Base-by-base conservation (phyloP, 2,113 vertebrate species). In the cat (Felis catus) region DNA sequence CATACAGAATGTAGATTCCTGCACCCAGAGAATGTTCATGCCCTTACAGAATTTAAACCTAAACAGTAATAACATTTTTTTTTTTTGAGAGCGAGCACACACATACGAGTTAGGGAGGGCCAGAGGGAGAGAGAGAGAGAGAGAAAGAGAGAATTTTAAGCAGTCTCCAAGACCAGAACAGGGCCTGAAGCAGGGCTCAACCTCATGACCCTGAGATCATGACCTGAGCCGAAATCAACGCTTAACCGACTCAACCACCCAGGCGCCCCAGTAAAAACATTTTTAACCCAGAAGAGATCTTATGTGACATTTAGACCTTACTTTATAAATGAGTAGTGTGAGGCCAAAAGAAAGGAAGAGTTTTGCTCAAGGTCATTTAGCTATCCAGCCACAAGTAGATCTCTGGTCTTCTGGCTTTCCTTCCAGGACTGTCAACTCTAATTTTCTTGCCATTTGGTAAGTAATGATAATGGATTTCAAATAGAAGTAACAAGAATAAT, bases 231-330 rank as follows among this genome's bases (percentile, higher is more conserved):
- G 3, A 61, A 61, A 61, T 61, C 58, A 21, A 8, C 8, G 7
- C 19, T 61, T 61, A 61, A 61, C 58, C 8, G 18, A 23, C 58
- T 61, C 58, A 8, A 21, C 58, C 19, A 61, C 58, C 7, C 58
- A 61, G 21, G 58, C 2, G 23, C 21, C 21, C 58, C 58, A 61
- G 58, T 76, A 74, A 76, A 45, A 45, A n/a, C 39, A 76, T 58
- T 91, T 97, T 84, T 53, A 91, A 96, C 27, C 58, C 51, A 95
- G 71, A 93, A 58, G 27, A 71, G 8, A n/a, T 76, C 27, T 63
- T 87, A n/a, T 6, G 14, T 51, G 31, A 90, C 48, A 76, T n/a
- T 78, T 81, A 78, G 66, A 95, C 29, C 1, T 85, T 81, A 79
- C 65, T 80, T 90, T 58, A 78, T 78, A 66, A 86, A 71, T 39